A percentile compares a stretch with the other conserved stretches of the same genome.
Conservation (phyloP, 2,797 vertebrate species). For the Pseudochromis fuscus region DNA sequence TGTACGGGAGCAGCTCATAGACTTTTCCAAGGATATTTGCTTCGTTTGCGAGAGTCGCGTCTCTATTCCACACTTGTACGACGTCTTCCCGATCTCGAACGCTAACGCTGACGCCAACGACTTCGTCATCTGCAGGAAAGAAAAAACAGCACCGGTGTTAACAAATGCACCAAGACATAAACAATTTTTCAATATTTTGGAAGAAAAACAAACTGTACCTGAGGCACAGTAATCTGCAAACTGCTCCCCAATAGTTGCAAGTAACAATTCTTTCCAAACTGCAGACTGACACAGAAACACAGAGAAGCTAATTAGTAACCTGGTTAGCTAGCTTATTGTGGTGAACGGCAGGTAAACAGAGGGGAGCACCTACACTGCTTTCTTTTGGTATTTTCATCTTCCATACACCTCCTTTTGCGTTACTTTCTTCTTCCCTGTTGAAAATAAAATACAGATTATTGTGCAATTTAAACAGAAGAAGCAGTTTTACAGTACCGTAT, state of each 20-base stretch:
- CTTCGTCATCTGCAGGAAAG: constrained; percentile 88
- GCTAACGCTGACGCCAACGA: constrained; percentile 93
- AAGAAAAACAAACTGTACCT: constrained; percentile 80
- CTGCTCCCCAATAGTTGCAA: constrained; percentile 93
- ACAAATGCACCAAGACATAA: neutral
- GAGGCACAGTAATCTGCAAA: constrained; percentile 90
- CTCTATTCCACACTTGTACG: constrained; percentile 93
- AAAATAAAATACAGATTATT: neutral
- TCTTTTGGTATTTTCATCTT: constrained; percentile 96
- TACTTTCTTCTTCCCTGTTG: constrained; percentile 94
- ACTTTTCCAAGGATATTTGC: constrained; percentile 91
- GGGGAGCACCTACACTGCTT: constrained; percentile 85
- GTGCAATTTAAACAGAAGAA: neutral
- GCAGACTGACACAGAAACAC: constrained; percentile 79
- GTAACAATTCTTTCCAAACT: constrained; percentile 94
- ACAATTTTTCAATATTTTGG: too few species aligned
- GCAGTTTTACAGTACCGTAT: too few species aligned
- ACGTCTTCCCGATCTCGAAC: constrained; percentile 92
- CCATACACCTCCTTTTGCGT: constrained; percentile 93
- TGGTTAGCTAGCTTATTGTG: neutral
- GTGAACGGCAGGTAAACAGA: neutral
- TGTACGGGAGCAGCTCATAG: constrained; percentile 89
- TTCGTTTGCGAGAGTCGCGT: constrained; percentile 88
- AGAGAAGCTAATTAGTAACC: neutral
- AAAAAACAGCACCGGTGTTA: neutral